These are phyloP conservation scores for Dyspetes luteomarginatus DNA, from an alignment of 2,888 invertebrate genomes.

Conservation along the genomic window DNA sequence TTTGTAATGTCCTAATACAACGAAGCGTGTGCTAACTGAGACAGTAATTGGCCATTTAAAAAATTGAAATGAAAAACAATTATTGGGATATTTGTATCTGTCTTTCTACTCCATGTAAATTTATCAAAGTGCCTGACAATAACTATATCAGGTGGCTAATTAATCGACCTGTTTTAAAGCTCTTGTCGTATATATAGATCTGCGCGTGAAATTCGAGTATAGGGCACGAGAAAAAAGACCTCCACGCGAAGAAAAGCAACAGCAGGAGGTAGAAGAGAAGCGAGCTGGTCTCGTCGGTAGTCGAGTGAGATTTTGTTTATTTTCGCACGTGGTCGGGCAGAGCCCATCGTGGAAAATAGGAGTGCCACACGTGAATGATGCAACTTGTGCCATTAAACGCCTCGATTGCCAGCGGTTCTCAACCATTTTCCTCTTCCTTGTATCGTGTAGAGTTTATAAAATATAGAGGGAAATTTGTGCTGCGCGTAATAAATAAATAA, in stretches of 20 bases:
- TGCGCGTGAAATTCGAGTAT: conserved; percentile 5
- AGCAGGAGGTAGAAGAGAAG: conserved; percentile 2
- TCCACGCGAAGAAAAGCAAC: background rate
- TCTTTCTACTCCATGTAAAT: background rate
- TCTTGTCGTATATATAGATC: background rate
- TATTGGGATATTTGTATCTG: background rate
- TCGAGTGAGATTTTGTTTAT: conserved; percentile 49
- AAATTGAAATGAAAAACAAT: background rate
- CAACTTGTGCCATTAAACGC: conserved; percentile 44
- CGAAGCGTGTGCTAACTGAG: background rate
- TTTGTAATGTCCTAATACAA: background rate
- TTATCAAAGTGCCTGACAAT: background rate
- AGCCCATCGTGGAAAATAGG: conserved; percentile 55
- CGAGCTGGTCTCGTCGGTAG: background rate
- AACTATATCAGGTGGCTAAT: no score
- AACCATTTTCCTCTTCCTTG: conserved; percentile 11
- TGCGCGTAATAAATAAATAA: background rate
- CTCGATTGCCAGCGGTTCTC: conserved; percentile 41
- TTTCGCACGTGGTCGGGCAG: conserved; percentile 52
- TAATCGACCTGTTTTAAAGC: background rate
- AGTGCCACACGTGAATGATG: conserved; percentile 56
- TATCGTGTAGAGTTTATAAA: background rate
- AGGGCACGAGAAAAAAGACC: conserved; percentile 14
- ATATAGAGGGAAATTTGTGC: no score
- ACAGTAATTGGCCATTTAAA: conserved; percentile 2